Conservation (phyloP, 2,113 vertebrate species). For the Malurus alboscapulatus region DNA sequence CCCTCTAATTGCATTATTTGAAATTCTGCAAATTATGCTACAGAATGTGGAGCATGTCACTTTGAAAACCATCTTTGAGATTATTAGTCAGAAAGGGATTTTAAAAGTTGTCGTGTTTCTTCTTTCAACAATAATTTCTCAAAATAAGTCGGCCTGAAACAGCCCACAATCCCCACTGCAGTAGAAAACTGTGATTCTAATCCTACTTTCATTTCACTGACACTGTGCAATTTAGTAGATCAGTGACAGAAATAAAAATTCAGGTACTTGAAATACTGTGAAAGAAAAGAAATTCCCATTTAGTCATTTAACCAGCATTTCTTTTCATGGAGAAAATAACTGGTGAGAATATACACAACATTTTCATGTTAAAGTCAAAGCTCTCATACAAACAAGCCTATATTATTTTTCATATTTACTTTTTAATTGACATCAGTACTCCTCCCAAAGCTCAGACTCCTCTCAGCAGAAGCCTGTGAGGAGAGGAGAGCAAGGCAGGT, state of each 20-base stretch:
- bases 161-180: fast-evolving
- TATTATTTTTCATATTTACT: not conserved
- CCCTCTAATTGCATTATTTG: not conserved
- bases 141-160: not conserved
- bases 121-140: not conserved
- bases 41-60: not conserved
- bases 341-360: not conserved
- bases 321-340: not conserved
- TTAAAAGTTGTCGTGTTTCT: not conserved
- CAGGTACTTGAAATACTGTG: not conserved
- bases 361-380: not conserved
- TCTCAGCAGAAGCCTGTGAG: not conserved
- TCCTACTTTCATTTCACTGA: not conserved
- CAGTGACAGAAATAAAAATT: not conserved
- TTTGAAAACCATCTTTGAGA: not conserved
- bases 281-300: not conserved
- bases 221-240: not conserved
- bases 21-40: not conserved
- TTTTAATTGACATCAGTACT: not conserved
- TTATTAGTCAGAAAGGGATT: not conserved
- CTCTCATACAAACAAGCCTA: not conserved
- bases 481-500: not conserved
- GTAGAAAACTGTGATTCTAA: not conserved
- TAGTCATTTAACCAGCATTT: not conserved
- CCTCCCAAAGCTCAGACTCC: not conserved